Conservation (phyloP, 1,140 invertebrate genomes). For the Trichonephila clavipes region DNA sequence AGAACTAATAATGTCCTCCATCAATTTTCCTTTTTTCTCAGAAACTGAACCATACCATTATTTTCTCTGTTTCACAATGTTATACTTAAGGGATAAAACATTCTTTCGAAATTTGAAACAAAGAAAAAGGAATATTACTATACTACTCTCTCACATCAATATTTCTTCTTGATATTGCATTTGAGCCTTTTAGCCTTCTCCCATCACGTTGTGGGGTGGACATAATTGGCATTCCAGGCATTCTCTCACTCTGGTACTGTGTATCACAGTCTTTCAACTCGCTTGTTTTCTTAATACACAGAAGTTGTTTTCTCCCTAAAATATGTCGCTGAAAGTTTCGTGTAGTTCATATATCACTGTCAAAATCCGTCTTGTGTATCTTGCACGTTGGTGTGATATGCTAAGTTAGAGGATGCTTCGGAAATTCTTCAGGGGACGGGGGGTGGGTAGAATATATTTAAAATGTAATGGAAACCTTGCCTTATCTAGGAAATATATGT, state of each 20-base stretch:
- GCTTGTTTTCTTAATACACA: background rate
- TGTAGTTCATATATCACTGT: slow-evolving; percentile 58
- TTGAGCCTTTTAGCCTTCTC: background rate
- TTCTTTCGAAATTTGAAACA: background rate
- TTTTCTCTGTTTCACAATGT: no score
- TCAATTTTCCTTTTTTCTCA: background rate
- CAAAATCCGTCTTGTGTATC: background rate
- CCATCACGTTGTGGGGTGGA: background rate
- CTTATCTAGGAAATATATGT: no score
- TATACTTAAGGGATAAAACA: background rate
- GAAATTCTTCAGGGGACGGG: background rate
- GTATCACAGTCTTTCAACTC: background rate
- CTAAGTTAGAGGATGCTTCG: background rate
- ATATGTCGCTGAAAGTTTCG: slow-evolving; percentile 34
- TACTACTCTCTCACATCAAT: background rate
- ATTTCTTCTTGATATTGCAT: background rate
- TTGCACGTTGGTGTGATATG: background rate
- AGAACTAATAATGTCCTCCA: background rate
- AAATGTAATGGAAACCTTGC: background rate
- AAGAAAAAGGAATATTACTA: background rate
- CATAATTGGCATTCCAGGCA: slow-evolving; percentile 50
- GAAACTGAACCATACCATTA: background rate
- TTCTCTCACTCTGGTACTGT: background rate
- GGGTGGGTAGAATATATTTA: background rate
- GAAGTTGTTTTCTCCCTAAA: background rate